Base-by-base conservation (phyloP, 2,888 invertebrate species). In the Oligia fasciuncula region DNA sequence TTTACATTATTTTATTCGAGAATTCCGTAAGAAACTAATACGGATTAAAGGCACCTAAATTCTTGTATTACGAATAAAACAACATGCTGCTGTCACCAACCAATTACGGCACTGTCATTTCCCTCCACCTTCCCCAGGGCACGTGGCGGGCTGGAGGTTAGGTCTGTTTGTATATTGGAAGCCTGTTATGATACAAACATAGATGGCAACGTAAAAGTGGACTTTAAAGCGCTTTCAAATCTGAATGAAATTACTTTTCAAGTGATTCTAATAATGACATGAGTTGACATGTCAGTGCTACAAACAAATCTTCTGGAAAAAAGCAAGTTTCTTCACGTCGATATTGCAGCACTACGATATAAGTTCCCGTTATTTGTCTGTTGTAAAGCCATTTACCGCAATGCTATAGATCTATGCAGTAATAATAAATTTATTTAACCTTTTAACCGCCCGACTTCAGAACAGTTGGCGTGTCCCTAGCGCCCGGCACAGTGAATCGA, bases 21-120 rank as follows among this genome's bases (percentile, higher is more conserved):
- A 60, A 80, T 66, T n/a, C 19, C 5, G 14, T 40, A 43, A 57
- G 19, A 40, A 80, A 66, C 49, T 54, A 65, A 76, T 43, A 76
- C 13, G 17, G 57, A 68, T 51, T 40, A 19, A 63, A 13, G 49
- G 14, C 46, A 51, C 14, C 35, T n/a, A 17, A 66, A 69, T 51
- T 43, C 43, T 29, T 35, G 19, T 13, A 19, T 68, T 49, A 57
- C 40, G 43, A 51, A 67, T 57, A 69, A 82, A 75, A 75, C 29
- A 69, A 49, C 57, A 82, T 51, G 40, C 40, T 57, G 62, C 49
- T 73, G 60, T 51, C 76, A 65, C 46, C 66, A 83, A 65, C 46
- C 66, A 83, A 85, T 86, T 67, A 76, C 43, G 86, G 46, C 67
- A 63, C 19, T 65, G 63, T 71, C 23, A 79, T 76, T 73, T 67